These are phyloP conservation scores for Rhyacophila brunnea DNA, from an alignment of 1,140 invertebrate genomes.

Conservation along the genomic window DNA sequence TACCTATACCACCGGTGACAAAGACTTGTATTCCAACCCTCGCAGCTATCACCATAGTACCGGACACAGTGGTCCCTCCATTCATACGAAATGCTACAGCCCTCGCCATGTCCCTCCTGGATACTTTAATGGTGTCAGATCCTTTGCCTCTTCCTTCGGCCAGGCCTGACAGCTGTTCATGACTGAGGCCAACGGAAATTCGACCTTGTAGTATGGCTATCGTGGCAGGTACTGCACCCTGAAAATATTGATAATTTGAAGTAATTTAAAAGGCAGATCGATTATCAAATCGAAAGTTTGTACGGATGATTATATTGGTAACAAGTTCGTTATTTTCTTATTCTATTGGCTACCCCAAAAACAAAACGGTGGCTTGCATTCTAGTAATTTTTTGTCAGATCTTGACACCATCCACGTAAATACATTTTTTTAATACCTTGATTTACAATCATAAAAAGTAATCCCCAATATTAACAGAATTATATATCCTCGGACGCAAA, in stretches of 20 bases:
- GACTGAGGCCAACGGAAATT: slow-evolving; percentile 76
- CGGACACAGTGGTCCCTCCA: slow-evolving; percentile 96
- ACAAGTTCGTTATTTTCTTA: too few species aligned
- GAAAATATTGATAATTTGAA: slow-evolving; percentile 30
- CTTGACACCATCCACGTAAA: too few species aligned
- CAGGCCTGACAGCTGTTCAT: slow-evolving; percentile 63
- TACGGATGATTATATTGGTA: too few species aligned
- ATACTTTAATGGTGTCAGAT: slow-evolving; percentile 68
- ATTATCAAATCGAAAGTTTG: too few species aligned
- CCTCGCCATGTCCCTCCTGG: slow-evolving; percentile 82
- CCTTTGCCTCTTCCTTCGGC: slow-evolving; percentile 51
- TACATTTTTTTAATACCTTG: too few species aligned
- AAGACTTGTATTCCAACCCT: slow-evolving; percentile 85
- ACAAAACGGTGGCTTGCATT: too few species aligned
- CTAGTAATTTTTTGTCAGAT: too few species aligned
- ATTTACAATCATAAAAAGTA: too few species aligned
- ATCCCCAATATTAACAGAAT: too few species aligned
- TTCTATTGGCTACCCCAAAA: too few species aligned
- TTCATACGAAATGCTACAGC: slow-evolving; percentile 68
- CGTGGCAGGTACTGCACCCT: slow-evolving; percentile 92
- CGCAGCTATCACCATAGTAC: slow-evolving; percentile 85
- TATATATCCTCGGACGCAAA: too few species aligned
- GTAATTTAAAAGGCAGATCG: too few species aligned
- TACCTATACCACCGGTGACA: slow-evolving; percentile 80
- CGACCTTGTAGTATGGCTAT: slow-evolving; percentile 85